These are phyloP conservation scores for Crocidura indochinensis DNA, from an alignment of 2,797 vertebrate species.

Conservation along the genomic window DNA sequence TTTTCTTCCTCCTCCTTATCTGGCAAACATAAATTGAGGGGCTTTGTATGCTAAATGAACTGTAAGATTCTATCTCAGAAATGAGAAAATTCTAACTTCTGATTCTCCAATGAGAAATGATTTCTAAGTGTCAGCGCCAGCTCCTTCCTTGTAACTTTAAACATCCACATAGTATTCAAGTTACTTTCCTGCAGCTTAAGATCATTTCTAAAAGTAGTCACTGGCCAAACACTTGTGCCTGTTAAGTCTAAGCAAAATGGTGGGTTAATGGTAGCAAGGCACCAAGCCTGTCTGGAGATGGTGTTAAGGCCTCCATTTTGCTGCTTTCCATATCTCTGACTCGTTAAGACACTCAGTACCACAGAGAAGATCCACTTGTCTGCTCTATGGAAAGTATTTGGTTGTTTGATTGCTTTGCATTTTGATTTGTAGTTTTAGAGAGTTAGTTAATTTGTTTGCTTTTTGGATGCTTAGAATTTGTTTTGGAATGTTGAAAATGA, in stretches of 20 bases:
- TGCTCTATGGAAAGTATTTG: neutral
- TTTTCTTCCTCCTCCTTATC: neutral
- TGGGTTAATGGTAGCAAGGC: neutral
- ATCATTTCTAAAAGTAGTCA: slow-evolving; percentile 40
- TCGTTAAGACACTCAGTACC: neutral
- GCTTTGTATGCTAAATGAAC: slow-evolving; percentile 21
- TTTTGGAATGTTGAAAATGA: neutral
- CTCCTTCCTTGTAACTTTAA: neutral
- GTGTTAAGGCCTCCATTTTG: slow-evolving; percentile 9
- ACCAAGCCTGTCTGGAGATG: neutral
- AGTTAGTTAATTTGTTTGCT: neutral
- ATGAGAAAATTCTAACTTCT: slow-evolving; percentile 45
- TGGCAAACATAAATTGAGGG: neutral
- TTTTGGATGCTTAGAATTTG: slow-evolving; percentile 40
- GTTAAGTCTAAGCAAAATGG: slow-evolving; percentile 41
- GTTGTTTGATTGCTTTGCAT: neutral
- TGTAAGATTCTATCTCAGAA: slow-evolving; percentile 26
- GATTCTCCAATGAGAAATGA: neutral
- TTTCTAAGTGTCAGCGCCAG: neutral
- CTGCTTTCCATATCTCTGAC: neutral
- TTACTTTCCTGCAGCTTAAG: slow-evolving; percentile 4
- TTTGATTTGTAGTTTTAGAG: too few species aligned
- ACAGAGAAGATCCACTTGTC: neutral
- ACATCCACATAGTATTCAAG: neutral
- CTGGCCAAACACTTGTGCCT: slow-evolving; percentile 4